Conservation (phyloP, 1,140 invertebrate genomes). For the Heterodera schachtii region DNA sequence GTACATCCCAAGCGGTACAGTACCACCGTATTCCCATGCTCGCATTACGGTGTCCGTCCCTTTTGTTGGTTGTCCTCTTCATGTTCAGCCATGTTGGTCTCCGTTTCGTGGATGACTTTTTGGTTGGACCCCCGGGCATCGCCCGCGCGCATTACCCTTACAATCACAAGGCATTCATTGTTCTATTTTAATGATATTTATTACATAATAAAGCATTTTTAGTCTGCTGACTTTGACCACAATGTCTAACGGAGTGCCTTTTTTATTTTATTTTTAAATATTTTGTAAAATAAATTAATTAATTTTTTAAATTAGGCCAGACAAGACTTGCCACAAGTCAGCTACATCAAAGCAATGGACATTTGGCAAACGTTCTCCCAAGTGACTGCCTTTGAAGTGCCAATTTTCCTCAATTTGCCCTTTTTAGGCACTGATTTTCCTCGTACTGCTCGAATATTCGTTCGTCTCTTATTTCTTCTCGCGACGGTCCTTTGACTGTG, state of each 20-base stretch:
- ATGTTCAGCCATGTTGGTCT: constrained; percentile 57
- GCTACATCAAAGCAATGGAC: constrained; percentile 63
- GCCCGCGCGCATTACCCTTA: constrained; percentile 61
- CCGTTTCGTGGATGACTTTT: constrained; percentile 65
- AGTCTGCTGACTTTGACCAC: constrained; percentile 62
- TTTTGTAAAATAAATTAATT: background rate
- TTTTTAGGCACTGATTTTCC: constrained; percentile 53
- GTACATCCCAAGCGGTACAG: constrained; percentile 56
- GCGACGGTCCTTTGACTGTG: constrained; percentile 37
- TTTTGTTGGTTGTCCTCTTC: no score
- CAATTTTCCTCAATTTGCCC: constrained; percentile 1
- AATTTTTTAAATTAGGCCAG: constrained; percentile 25
- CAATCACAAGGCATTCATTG: constrained; percentile 49
- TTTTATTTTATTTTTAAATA: background rate
- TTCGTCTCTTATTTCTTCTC: constrained; percentile 64
- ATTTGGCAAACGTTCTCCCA: constrained; percentile 63
- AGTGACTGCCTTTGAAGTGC: constrained; percentile 13
- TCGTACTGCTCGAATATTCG: constrained; percentile 62
- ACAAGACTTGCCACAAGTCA: constrained; percentile 63
- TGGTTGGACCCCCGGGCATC: constrained; percentile 64
- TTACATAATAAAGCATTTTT: background rate
- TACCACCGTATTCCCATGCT: background rate
- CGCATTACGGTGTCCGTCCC: background rate
- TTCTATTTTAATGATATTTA: background rate
- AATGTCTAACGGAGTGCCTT: constrained; percentile 59